Percentiles rank a stretch among this genome's conserved stretches.
Conservation (phyloP, 2,113 vertebrate species). For the Chaenocephalus aceratus region DNA sequence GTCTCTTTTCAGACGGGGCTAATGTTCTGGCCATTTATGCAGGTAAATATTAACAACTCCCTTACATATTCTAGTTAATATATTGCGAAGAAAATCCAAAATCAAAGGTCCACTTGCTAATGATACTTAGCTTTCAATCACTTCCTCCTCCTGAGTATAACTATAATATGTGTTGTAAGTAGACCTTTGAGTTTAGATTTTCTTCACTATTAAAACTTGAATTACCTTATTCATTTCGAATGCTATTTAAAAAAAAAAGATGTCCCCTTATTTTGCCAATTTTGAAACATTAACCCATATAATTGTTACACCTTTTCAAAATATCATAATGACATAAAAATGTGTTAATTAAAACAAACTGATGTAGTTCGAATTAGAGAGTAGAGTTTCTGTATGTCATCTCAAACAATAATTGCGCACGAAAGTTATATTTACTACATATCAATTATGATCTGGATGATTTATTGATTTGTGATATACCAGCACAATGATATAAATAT, state of each 20-base stretch:
- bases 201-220: neutral
- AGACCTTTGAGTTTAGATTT: neutral
- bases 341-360: neutral
- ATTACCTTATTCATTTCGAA: neutral
- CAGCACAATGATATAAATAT: neutral
- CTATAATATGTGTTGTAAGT: neutral
- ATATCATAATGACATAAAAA: neutral
- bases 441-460: neutral
- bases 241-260: no score
- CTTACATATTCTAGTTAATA: neutral
- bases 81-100: neutral
- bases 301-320: neutral
- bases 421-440: neutral
- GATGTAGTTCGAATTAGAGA: neutral
- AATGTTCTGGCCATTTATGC: slow-evolving; percentile 93
- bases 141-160: neutral
- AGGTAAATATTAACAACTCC: slow-evolving; percentile 84
- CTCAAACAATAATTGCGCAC: neutral
- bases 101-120: neutral
- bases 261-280: no score
- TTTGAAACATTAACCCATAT: neutral
- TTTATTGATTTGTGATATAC: neutral
- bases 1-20: slow-evolving; percentile 87
- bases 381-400: neutral
- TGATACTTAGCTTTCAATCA: neutral